These are phyloP conservation scores for Bellardia bayeri DNA, from an alignment of 2,888 invertebrate genomes.

Conservation along the genomic window DNA sequence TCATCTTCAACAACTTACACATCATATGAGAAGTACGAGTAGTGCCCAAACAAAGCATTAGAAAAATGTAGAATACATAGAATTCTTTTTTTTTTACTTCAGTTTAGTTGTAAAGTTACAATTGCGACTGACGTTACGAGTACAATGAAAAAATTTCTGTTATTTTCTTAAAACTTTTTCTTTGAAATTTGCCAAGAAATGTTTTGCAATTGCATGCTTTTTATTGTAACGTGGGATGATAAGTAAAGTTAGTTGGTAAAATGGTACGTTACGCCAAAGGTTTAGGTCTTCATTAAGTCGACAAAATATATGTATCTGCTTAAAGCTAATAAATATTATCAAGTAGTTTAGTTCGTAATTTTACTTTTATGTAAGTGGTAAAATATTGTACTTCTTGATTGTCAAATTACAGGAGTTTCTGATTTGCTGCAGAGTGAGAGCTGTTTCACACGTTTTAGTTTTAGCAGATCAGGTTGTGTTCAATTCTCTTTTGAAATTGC, in stretches of 20 bases:
- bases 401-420: no score
- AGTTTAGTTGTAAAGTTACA: constrained; percentile 4
- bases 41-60: neutral
- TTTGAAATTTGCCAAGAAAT: constrained; percentile 52
- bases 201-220: neutral
- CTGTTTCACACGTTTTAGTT: no score
- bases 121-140: constrained; percentile 10
- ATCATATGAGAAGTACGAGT: constrained; percentile 7
- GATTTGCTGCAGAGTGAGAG: no score
- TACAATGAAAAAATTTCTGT: constrained; percentile 50
- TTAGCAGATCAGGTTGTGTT: no score
- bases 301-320: no score
- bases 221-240: constrained; percentile 3
- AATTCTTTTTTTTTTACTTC: constrained; percentile 13
- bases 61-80: constrained; percentile 25
- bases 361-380: no score
- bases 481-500: no score
- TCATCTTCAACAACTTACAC: neutral
- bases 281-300: no score
- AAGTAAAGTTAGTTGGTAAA: neutral
- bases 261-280: neutral
- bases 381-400: no score
- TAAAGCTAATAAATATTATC: no score
- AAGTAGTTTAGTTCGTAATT: no score
- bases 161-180: constrained; percentile 58